Conservation (phyloP, 2,888 invertebrate species). For the Spodoptera littoralis region DNA sequence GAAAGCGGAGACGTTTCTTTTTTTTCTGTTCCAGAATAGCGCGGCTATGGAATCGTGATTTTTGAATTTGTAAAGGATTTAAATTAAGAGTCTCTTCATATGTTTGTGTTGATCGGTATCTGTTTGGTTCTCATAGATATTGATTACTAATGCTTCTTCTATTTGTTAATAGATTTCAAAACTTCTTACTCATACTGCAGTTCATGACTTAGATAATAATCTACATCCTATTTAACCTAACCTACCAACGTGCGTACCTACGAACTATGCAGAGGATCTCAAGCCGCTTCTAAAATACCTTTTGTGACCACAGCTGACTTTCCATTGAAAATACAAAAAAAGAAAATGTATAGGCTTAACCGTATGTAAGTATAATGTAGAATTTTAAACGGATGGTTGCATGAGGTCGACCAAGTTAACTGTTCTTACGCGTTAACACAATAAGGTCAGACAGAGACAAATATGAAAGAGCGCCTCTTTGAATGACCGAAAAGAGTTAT, state of each 20-base stretch:
- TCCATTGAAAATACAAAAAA: neutral
- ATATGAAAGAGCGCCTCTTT: slow-evolving; percentile 50
- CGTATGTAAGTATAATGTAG: slow-evolving; percentile 24
- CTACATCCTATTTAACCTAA: too few species aligned
- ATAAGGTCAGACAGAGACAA: slow-evolving; percentile 58
- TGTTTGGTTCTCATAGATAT: slow-evolving; percentile 2
- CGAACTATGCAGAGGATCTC: too few species aligned
- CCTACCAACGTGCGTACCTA: too few species aligned
- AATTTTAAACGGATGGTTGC: slow-evolving; percentile 42
- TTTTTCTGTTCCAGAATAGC: slow-evolving; percentile 40
- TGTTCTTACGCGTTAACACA: slow-evolving; percentile 50
- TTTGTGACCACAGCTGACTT: neutral
- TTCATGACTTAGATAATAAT: too few species aligned
- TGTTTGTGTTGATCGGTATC: neutral
- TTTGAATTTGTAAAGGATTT: slow-evolving; percentile 29
- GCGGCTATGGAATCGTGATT: slow-evolving; percentile 7
- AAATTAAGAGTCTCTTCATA: slow-evolving; percentile 6
- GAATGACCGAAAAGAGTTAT: slow-evolving; percentile 45
- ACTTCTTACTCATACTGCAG: too few species aligned
- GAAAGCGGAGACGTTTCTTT: slow-evolving; percentile 47
- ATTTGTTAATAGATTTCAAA: neutral
- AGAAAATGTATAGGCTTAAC: slow-evolving; percentile 12
- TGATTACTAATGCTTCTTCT: neutral
- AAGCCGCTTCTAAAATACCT: too few species aligned
- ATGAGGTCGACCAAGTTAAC: slow-evolving; percentile 53